A percentile compares a stretch with the other conserved stretches of the same genome.
Conservation (phyloP, 2,888 invertebrate species). For the Eilema griseolum region DNA sequence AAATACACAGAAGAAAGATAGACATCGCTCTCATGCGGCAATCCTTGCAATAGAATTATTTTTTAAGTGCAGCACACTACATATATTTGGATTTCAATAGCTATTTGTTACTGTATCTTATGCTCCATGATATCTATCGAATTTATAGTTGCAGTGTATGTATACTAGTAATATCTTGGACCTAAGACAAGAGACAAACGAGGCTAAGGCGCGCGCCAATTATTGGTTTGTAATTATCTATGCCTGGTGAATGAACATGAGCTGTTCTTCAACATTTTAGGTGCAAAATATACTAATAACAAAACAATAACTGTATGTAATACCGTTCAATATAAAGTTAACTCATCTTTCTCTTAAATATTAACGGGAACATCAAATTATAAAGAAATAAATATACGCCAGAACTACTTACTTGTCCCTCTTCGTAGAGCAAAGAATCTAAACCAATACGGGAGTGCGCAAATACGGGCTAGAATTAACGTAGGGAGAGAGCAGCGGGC, state of each 20-base stretch:
- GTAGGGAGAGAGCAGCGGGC: conserved; percentile 38
- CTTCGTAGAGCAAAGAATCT: conserved; percentile 60
- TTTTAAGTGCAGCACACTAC: not conserved
- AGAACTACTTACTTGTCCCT: conserved; percentile 37
- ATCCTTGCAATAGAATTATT: too few relatives aligned
- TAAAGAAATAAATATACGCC: conserved; percentile 41
- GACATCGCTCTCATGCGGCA: too few relatives aligned
- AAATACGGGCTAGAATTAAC: conserved; percentile 71
- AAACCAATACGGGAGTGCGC: conserved; percentile 72
- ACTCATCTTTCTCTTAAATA: not conserved
- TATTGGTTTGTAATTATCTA: too few relatives aligned
- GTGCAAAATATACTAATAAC: too few relatives aligned
- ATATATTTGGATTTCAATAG: not conserved
- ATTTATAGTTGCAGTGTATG: too few relatives aligned
- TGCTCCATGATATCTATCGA: too few relatives aligned
- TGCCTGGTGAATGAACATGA: too few relatives aligned
- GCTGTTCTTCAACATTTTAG: too few relatives aligned
- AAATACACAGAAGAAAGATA: not conserved
- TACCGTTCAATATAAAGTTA: not conserved
- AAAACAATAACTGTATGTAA: not conserved
- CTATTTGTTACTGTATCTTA: too few relatives aligned
- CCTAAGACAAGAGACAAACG: too few relatives aligned
- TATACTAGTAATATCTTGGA: too few relatives aligned
- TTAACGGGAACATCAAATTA: conserved; percentile 8
- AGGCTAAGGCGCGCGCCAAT: too few relatives aligned